These are phyloP conservation scores for Himalopsyche tibetana DNA, from an alignment of 2,888 invertebrate genomes.

Conservation along the genomic window DNA sequence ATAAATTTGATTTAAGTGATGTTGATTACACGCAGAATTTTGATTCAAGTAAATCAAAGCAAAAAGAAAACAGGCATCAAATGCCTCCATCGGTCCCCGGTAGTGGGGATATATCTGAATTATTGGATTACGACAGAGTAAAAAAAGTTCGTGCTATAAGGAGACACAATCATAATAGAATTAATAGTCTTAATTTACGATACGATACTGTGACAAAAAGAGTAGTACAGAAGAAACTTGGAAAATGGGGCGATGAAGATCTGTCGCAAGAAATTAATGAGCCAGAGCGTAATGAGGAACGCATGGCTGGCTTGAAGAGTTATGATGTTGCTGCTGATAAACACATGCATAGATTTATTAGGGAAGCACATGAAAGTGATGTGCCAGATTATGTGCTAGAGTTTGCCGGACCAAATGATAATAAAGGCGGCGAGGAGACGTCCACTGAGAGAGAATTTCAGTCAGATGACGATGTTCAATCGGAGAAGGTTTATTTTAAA, in stretches of 20 bases:
- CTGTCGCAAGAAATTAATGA: constrained; percentile 4
- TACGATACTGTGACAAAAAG: constrained; percentile 62
- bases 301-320: background rate
- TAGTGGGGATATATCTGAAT: constrained; percentile 62
- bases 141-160: constrained; percentile 60
- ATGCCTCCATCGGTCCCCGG: constrained; percentile 45
- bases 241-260: constrained; percentile 51
- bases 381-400: constrained; percentile 55
- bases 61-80: constrained; percentile 10
- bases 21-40: background rate
- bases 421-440: constrained; percentile 41
- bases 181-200: constrained; percentile 63
- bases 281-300: background rate
- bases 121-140: constrained; percentile 61
- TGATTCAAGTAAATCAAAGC: background rate
- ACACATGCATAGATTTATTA: background rate
- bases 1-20: background rate
- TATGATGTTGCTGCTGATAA: background rate
- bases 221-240: constrained; percentile 60
- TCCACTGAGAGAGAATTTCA: background rate
- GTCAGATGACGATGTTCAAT: constrained; percentile 24
- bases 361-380: constrained; percentile 50
- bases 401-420: constrained; percentile 44
- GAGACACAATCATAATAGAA: constrained; percentile 64
- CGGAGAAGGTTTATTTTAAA: constrained; percentile 40